phyloP scores from a whole-genome alignment of 2,113 vertebrate species.

The Campylorhamphus procurvoides region DNA sequence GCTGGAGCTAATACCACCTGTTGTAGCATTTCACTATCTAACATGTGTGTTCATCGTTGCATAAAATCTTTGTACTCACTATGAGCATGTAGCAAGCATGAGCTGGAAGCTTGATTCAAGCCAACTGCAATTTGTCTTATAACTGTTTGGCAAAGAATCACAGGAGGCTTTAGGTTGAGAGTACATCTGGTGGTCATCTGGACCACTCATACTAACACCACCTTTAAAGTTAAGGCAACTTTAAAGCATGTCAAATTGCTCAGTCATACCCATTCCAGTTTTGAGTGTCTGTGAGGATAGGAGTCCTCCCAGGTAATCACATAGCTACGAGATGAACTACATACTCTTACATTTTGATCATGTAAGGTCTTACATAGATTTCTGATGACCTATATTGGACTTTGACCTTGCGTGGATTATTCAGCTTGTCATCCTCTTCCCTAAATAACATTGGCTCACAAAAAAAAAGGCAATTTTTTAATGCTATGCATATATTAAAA shows the following conservation, averaged over 20 bases:
- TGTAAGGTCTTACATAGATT: not conserved
- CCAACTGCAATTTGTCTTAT: not conserved
- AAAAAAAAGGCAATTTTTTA: not conserved
- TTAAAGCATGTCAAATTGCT: not conserved
- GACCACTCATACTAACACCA: not conserved
- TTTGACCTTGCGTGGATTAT: not conserved
- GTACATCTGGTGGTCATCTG: not conserved
- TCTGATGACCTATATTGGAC: not conserved
- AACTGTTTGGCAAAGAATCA: not conserved
- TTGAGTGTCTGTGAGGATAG: not conserved
- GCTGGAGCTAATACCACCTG: not conserved
- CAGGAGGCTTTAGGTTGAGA: not conserved
- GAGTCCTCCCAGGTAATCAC: not conserved
- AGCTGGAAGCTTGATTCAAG: not conserved
- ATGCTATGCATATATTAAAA: not conserved
- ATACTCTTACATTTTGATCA: not conserved
- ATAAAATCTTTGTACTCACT: not conserved
- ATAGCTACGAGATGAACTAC: not conserved
- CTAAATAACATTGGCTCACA: not conserved
- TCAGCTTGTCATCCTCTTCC: not conserved
- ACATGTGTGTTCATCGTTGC: rapidly evolving
- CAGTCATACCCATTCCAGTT: not conserved
- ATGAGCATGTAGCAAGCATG: not conserved
- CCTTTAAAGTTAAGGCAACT: not conserved
- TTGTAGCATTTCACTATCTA: not conserved